Percentiles rank a stretch among this genome's conserved stretches.
These are phyloP conservation scores for Pleuronectes platessa DNA, from an alignment of 2,113 vertebrate genomes.

Conservation along the genomic window DNA sequence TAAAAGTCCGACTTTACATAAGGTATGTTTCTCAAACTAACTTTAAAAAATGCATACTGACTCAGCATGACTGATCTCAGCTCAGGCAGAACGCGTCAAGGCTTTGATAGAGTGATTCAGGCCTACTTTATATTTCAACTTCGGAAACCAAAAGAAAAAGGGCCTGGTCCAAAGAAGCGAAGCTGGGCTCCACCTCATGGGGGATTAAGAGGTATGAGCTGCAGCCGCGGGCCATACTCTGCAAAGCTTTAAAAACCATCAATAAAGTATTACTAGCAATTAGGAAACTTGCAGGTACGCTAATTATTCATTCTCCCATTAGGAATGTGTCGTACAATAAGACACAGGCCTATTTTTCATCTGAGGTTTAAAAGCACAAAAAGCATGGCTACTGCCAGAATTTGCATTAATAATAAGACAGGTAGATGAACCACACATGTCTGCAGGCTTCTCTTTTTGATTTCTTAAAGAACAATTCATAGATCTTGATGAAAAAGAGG, in stretches of 20 bases:
- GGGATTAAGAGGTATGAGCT: slow-evolving; percentile 32
- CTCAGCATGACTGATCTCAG: slow-evolving; percentile 42
- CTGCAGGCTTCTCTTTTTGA: too few relatives aligned
- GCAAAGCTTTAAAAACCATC: slow-evolving; percentile 48
- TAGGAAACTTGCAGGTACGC: slow-evolving; percentile 21
- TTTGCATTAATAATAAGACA: background rate
- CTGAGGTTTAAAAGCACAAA: slow-evolving; percentile 1
- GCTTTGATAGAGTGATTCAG: slow-evolving; percentile 34
- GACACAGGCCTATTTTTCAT: background rate
- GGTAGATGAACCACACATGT: too few relatives aligned
- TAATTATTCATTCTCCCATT: slow-evolving; percentile 17
- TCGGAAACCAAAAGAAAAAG: slow-evolving; percentile 10
- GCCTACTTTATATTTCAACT: too few relatives aligned
- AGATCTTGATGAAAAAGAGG: too few relatives aligned
- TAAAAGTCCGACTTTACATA: background rate
- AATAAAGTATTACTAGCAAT: slow-evolving; percentile 36
- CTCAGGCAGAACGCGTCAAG: slow-evolving; percentile 31
- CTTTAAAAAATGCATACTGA: slow-evolving; percentile 52
- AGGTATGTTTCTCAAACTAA: slow-evolving; percentile 50
- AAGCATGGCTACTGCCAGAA: background rate
- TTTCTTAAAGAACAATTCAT: too few relatives aligned
- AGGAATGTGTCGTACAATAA: slow-evolving; percentile 20
- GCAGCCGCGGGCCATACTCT: background rate
- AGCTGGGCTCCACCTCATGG: background rate
- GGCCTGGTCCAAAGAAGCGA: slow-evolving; percentile 9